Base-by-base conservation (phyloP, 2,888 invertebrate species). In the Aleiodes testaceus region DNA sequence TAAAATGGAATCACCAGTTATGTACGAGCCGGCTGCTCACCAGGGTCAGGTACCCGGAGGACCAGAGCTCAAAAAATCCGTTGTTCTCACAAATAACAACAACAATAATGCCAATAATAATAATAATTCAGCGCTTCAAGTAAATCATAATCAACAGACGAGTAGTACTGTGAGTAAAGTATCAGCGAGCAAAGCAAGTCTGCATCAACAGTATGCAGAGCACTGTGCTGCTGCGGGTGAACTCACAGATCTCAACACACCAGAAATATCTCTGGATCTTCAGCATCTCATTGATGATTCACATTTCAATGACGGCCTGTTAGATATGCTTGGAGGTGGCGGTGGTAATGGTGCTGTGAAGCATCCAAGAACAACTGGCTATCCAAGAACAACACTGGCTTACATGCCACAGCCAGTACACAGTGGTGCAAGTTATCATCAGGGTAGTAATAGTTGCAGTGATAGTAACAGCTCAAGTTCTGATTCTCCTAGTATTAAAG, bases 361-460 rank as follows among this genome's bases (percentile, higher is more conserved):
- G 65, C 91, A 90, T 75, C 84, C 88, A 4, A 73, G 79, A 71
- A 79, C 80, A 20, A 79, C 77, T 82, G 86, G 88, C 75, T 76
- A 85, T 85, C 92, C 93, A 2, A 88, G 95, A 73, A 93, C 93
- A 22, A 93, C 95, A 0, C 87, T 96, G 72, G 95, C 95, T 16
- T 96, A 96, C 83, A 96, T 97, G 95, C 97, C 97, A 0, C 97
- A 97, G 87, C 95, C 96, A 18, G 96, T 96, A 3, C 95, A 96
- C 87, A 94, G 93, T 73, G 93, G 94, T 9, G 92, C 92, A 6
- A 89, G 86, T 42, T 88, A 90, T 26, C 91, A 91, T 12, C 92
- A 91, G 79, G 82, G 88, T 0, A 89, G 88, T 79, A 89, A 89
- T 78, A 90, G 89, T 74, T 90, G 89, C 81, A 90, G 90, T 81